Conservation (phyloP, 37 sponge, comb jelly and placozoan genomes). For the Bolinopsis microptera region DNA sequence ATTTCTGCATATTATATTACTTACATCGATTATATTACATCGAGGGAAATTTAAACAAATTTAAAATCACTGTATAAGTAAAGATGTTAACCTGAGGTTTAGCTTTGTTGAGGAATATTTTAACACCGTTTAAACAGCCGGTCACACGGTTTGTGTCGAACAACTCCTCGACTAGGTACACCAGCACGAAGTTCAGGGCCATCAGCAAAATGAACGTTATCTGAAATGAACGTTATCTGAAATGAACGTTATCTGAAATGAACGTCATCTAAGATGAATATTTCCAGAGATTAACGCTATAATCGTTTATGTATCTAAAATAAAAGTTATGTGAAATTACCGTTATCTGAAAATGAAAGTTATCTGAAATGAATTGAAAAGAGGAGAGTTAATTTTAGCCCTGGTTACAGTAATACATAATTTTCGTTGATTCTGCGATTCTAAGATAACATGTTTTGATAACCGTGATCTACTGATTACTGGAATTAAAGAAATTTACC, state of each 20-base stretch:
- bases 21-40: no score
- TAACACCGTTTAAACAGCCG: neutral
- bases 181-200: slow-evolving; percentile 1
- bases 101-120: neutral
- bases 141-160: neutral
- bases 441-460: no score
- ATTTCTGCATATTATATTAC: no score
- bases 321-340: no score
- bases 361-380: no score
- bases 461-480: no score
- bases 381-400: no score
- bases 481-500: no score
- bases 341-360: no score
- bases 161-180: neutral
- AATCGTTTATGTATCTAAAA: no score
- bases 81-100: slow-evolving; percentile 28
- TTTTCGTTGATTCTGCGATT: no score
- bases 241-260: neutral
- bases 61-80: neutral
- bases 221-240: neutral
- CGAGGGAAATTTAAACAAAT: neutral
- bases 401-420: no score
- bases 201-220: neutral
- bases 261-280: neutral
- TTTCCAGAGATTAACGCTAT: neutral